Percentiles rank a stretch among this genome's conserved stretches.
Conservation (phyloP, 2,113 vertebrate genomes). For the Chaetodon trifascialis region DNA sequence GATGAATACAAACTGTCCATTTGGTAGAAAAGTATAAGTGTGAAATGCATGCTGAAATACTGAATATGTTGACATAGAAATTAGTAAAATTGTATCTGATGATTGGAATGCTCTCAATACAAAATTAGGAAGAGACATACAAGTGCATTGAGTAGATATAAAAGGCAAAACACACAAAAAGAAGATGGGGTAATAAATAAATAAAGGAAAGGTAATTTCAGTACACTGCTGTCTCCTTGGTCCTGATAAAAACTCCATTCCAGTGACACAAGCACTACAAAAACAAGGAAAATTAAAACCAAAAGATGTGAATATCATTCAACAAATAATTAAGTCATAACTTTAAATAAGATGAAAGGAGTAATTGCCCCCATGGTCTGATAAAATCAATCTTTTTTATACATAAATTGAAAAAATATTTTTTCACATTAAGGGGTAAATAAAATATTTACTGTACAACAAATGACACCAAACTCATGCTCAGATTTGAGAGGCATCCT, state of each 20-base stretch:
- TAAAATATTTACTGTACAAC: conserved; percentile 74
- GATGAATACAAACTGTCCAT: conserved; percentile 71
- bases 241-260: conserved; percentile 21
- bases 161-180: conserved; percentile 64
- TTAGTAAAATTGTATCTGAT: conserved; percentile 32
- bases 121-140: conserved; percentile 60
- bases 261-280: conserved; percentile 60
- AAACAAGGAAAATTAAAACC: conserved; percentile 51
- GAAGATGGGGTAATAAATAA: conserved; percentile 61
- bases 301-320: conserved; percentile 50
- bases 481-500: conserved; percentile 46
- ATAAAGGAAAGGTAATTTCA: conserved; percentile 58
- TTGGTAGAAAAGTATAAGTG: conserved; percentile 67
- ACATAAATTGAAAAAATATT: conserved; percentile 78
- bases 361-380: conserved; percentile 41
- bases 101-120: conserved; percentile 54
- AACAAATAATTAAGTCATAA: conserved; percentile 31
- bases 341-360: conserved; percentile 51
- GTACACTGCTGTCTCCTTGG: conserved; percentile 40
- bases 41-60: conserved; percentile 38
- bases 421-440: conserved; percentile 76
- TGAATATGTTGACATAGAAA: conserved; percentile 41
- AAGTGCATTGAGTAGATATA: conserved; percentile 51
- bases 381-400: conserved; percentile 71
- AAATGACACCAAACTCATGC: conserved; percentile 58